Evolutionary conservation across 2,113 vertebrate genomes (phyloP), one percentile per base, ranked within the genome.

Genomic region (Dolichotis patagonum): DNA sequence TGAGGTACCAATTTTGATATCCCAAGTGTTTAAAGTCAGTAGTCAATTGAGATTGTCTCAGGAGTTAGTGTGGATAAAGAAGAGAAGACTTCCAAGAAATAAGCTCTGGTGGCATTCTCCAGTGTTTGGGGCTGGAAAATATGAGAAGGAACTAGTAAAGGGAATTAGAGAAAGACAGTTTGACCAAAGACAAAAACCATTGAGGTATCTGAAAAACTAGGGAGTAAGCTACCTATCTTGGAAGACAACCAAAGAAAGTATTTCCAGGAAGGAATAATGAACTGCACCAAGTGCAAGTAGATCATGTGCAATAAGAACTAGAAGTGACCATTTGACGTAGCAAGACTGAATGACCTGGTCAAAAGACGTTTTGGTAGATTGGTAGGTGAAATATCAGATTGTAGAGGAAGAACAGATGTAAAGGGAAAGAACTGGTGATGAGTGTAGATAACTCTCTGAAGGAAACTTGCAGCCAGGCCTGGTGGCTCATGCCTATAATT

Each of bases 231-330:
- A 78, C 46, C 17, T 90, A 30, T 73, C 62, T 49, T 73, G 35
- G 24, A 75, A 95, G 82, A 89, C 62, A 82, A 17, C n/a, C 41
- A n/a, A 92, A 80, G 86, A 77, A 86, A 82, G 24, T 93, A 30
- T 82, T 95, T 96, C 90, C 22, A 49, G 69, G 26, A 90, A 95
- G 35, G 49, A 84, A 41, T 94, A 90, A 87, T 54, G 89, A 94
- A 71, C 73, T 78, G 4, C 46, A 19, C 52, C 62, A 96, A 80
- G 75, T 88, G 65, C n/a, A 71, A 35, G 56, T 56, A 81, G 19
- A 56, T 75, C 28, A 19, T 58, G n/a, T 88, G 32, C 88, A 35
- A 54, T 85, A 83, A 88, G 80, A 22, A 93, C 54, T 63, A 11
- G 26, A 94, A 62, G 35, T 82, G 56, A 81, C 82, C 58, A 11